phyloP scores from a whole-genome alignment of 2,113 vertebrate genomes.

The human (Homo sapiens) region GRCh38 chr18:31865001-31865500 shows the following conservation, averaged over 20 bases:
- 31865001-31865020: not conserved
- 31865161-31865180: not conserved
- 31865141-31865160: not conserved
- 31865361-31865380: not conserved
- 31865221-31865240: slow-evolving; percentile 24
- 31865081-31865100: not conserved
- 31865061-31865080: slow-evolving; percentile 17
- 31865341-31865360: not conserved
- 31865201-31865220: not conserved
- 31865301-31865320: not conserved
- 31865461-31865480: not conserved
- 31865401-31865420: not conserved
- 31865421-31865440: not conserved
- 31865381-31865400: not conserved
- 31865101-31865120: not conserved
- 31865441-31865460: not conserved
- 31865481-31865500: not conserved
- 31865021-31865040: slow-evolving; percentile 13
- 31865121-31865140: not conserved
- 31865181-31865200: slow-evolving; percentile 26
- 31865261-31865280: slow-evolving; percentile 33
- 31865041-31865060: not conserved
- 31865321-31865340: not conserved
- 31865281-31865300: not conserved
- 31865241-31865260: slow-evolving; percentile 17